phyloP scores from a whole-genome alignment of 2,113 vertebrate genomes.

The Phrynosoma platyrhinos region DNA sequence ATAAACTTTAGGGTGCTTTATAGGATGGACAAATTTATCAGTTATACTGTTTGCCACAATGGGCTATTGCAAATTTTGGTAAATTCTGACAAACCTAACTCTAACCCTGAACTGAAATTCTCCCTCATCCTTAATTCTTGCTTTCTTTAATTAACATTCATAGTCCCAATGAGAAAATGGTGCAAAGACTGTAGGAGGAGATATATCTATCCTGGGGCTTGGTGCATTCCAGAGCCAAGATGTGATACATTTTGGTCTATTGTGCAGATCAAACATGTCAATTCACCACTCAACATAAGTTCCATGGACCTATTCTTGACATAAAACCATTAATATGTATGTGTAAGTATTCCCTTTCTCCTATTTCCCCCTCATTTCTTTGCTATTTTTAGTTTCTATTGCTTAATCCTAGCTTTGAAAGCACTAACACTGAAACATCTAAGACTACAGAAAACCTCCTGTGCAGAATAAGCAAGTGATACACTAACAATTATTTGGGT shows the following conservation, averaged over 20 bases:
- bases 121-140: background rate
- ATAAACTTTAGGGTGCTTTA: background rate
- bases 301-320: background rate
- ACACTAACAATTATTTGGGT: background rate
- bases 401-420: background rate
- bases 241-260: background rate
- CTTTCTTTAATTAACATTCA: background rate
- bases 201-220: no score
- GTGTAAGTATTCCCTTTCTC: background rate
- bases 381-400: background rate
- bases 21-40: no score
- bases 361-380: background rate
- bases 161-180: background rate
- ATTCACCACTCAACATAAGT: background rate
- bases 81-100: background rate
- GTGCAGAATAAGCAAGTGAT: background rate
- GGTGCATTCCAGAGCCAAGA: no score
- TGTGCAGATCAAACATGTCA: no score
- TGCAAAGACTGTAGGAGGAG: background rate
- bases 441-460: background rate
- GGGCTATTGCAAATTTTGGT: background rate
- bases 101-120: background rate
- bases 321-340: background rate
- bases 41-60: background rate
- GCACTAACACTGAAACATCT: background rate